phyloP scores from a whole-genome alignment of 2,113 vertebrate genomes.

The Coreoperca whiteheadi region DNA sequence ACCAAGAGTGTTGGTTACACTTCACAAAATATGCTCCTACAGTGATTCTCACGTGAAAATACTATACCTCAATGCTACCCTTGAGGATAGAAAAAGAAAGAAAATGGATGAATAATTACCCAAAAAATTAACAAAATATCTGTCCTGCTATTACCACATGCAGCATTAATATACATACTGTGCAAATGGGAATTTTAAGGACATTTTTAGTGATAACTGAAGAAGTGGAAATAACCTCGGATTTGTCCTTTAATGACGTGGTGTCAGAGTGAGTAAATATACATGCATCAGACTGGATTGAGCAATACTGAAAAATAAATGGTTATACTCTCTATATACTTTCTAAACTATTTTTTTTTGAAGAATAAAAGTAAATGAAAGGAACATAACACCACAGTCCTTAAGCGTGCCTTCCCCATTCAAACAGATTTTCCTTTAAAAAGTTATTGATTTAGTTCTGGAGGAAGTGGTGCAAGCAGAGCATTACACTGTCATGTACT shows the following conservation, averaged over 20 bases:
- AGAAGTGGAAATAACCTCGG: not conserved
- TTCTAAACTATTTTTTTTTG: not conserved
- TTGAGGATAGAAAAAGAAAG: not conserved
- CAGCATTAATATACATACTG: not conserved
- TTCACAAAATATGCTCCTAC: not conserved
- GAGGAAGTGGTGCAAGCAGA: slow-evolving; percentile 12
- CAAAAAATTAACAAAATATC: not conserved
- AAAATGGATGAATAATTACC: not conserved
- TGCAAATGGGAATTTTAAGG: not conserved
- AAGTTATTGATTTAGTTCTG: slow-evolving; percentile 27
- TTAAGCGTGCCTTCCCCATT: not conserved
- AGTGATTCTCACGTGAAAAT: not conserved
- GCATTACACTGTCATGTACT: not conserved
- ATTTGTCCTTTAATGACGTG: not conserved
- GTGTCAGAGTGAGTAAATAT: not conserved
- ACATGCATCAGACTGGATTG: not conserved
- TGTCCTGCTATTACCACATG: not conserved
- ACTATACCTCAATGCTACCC: not conserved
- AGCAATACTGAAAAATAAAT: not conserved
- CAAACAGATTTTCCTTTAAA: slow-evolving; percentile 14
- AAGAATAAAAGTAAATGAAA: not conserved
- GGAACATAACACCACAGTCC: not conserved
- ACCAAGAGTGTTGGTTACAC: not conserved
- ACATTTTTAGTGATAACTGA: not conserved
- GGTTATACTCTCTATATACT: not conserved